A percentile compares a stretch with the other conserved stretches of the same genome.
These are phyloP conservation scores for Lepidocolaptes lacrymiger DNA, from an alignment of 2,797 vertebrate species.

Conservation along the genomic window DNA sequence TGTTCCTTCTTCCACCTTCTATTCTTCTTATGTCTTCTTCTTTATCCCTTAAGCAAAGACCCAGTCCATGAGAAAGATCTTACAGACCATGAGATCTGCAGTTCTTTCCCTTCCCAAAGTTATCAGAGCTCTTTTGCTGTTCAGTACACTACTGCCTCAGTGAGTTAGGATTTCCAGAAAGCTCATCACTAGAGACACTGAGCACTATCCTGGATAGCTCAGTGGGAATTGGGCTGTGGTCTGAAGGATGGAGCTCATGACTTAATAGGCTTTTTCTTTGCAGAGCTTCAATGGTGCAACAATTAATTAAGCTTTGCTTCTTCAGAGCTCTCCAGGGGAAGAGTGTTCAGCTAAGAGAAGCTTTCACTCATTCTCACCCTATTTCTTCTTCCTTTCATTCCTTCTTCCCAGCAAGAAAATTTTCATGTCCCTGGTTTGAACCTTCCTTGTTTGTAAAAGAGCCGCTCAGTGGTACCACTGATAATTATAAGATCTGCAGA, in stretches of 20 bases:
- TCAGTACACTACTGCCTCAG: not conserved
- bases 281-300: conserved; percentile 16
- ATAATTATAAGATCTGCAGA: not conserved
- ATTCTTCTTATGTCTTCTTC: not conserved
- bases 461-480: not conserved
- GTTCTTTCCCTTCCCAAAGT: not conserved
- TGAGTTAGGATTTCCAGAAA: conserved; percentile 9
- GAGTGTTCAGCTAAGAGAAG: not conserved
- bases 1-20: not conserved
- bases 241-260: conserved; percentile 18
- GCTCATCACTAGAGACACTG: not conserved
- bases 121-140: not conserved
- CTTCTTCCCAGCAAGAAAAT: not conserved
- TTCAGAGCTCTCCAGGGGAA: not conserved
- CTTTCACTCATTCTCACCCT: not conserved
- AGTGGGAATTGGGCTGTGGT: not conserved
- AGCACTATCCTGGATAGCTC: not conserved
- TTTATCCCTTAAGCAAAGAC: not conserved
- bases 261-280: not conserved
- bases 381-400: not conserved
- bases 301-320: conserved; percentile 53
- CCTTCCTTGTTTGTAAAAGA: not conserved
- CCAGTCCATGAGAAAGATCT: not conserved
- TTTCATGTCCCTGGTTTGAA: not conserved
- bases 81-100: not conserved